Evolutionary conservation across 2,888 invertebrate genomes (phyloP).

Genomic region (Anagyrus pseudococci): DNA sequence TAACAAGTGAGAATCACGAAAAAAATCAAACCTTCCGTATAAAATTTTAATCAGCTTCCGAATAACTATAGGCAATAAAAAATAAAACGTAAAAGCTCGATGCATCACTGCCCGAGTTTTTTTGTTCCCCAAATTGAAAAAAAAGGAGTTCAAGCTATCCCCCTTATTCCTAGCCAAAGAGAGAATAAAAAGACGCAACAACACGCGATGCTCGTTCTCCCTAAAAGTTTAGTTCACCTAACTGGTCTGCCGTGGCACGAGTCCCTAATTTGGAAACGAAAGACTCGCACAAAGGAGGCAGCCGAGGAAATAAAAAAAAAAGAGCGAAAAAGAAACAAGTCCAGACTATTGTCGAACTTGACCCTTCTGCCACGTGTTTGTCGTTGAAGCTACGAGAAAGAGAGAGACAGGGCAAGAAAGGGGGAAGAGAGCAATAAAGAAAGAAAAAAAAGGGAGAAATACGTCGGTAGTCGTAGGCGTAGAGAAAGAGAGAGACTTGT

Average conservation of each 20-base stretch:
- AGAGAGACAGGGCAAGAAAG: neutral
- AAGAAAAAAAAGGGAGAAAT: constrained; percentile 26
- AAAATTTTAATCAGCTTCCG: neutral
- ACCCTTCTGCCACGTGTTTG: neutral
- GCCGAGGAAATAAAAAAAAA: too few species aligned
- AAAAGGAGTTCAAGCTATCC: constrained; percentile 2
- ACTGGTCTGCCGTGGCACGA: neutral
- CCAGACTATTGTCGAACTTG: constrained; percentile 20
- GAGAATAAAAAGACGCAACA: neutral
- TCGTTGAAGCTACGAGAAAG: neutral
- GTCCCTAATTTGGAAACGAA: constrained; percentile 1
- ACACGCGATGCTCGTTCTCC: neutral
- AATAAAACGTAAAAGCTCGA: neutral
- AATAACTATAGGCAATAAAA: neutral
- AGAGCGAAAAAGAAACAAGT: constrained; percentile 29
- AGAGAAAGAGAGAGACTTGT: constrained; percentile 37
- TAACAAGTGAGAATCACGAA: too few species aligned
- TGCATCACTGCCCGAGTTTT: constrained; percentile 13
- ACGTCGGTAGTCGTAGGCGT: constrained; percentile 49
- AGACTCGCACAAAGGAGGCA: neutral
- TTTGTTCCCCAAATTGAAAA: constrained; percentile 15
- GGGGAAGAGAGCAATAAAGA: constrained; percentile 15
- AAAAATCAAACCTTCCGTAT: too few species aligned
- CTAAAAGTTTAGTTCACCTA: too few species aligned
- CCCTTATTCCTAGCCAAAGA: neutral